These are phyloP conservation scores for Eciton burchellii DNA, from an alignment of 1,140 invertebrate genomes.

Conservation along the genomic window DNA sequence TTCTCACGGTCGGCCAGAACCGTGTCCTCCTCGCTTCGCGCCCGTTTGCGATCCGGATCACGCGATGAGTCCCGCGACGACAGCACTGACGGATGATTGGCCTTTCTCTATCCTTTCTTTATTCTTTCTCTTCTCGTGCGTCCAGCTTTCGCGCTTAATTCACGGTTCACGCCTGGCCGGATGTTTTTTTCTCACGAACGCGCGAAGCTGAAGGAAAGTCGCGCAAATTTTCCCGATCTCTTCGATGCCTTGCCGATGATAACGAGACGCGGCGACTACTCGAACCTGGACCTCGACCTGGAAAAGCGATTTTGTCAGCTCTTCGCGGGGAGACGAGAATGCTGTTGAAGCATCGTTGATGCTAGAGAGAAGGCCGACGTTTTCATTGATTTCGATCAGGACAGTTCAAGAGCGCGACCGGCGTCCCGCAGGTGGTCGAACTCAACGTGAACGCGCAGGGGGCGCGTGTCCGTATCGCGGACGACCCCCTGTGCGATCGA, in stretches of 20 bases:
- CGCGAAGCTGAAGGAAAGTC: constrained; percentile 4
- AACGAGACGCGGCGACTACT: too few species aligned
- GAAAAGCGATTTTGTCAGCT: too few species aligned
- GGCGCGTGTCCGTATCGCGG: background rate
- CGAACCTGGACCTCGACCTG: too few species aligned
- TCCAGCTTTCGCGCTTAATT: constrained; percentile 37
- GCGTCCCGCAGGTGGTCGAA: constrained; percentile 47
- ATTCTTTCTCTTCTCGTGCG: background rate
- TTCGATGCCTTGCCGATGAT: too few species aligned
- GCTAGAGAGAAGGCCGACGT: too few species aligned
- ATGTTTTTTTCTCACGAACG: constrained; percentile 33
- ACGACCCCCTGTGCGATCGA: constrained; percentile 61
- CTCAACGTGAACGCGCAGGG: constrained; percentile 32
- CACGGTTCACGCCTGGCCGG: constrained; percentile 3
- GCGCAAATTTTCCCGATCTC: constrained; percentile 6
- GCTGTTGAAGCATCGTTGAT: too few species aligned
- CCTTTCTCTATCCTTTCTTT: background rate
- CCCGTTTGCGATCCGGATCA: constrained; percentile 31
- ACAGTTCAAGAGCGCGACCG: background rate
- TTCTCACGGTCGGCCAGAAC: constrained; percentile 64
- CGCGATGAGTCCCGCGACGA: background rate
- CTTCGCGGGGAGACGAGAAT: too few species aligned
- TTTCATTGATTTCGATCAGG: too few species aligned
- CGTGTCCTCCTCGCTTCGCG: constrained; percentile 18
- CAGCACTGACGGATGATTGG: background rate